Evolutionary conservation across 1,140 invertebrate species (phyloP).

Genomic region (Pentalonia nigronervosa): DNA sequence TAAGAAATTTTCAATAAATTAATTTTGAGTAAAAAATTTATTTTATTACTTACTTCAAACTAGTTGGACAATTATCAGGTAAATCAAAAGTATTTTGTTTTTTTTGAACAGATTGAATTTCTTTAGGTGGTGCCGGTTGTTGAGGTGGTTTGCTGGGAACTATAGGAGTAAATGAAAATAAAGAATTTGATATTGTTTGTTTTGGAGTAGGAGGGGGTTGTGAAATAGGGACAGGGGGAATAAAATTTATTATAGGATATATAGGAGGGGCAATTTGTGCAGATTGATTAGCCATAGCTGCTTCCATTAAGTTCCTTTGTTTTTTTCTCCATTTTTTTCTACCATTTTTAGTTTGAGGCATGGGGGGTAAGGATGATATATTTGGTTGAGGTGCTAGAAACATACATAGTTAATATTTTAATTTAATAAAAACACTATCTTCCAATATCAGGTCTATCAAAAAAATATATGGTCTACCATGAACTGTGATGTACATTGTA

Average conservation of each 20-base stretch:
- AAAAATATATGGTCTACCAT: too few relatives aligned
- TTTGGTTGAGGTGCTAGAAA: constrained; percentile 39
- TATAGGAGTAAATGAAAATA: constrained; percentile 49
- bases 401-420: neutral
- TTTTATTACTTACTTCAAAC: constrained; percentile 35
- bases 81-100: constrained; percentile 48
- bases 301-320: constrained; percentile 40
- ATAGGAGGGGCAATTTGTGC: neutral
- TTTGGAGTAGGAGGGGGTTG: constrained; percentile 22
- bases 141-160: constrained; percentile 7
- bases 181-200: constrained; percentile 7
- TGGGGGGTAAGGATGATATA: neutral
- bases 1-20: constrained; percentile 30
- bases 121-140: neutral
- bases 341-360: constrained; percentile 54
- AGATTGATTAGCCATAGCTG: constrained; percentile 14
- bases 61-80: constrained; percentile 49
- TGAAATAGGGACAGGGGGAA: constrained; percentile 24
- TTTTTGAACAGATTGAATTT: neutral
- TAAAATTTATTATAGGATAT: neutral
- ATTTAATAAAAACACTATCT: neutral
- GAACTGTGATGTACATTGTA: too few relatives aligned
- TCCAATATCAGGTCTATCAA: too few relatives aligned
- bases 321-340: constrained; percentile 54
- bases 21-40: neutral